Percentiles rank a stretch among this genome's conserved stretches.
phyloP scores from a whole-genome alignment of 2,797 vertebrate species.

The Atherinosoma microstoma region DNA sequence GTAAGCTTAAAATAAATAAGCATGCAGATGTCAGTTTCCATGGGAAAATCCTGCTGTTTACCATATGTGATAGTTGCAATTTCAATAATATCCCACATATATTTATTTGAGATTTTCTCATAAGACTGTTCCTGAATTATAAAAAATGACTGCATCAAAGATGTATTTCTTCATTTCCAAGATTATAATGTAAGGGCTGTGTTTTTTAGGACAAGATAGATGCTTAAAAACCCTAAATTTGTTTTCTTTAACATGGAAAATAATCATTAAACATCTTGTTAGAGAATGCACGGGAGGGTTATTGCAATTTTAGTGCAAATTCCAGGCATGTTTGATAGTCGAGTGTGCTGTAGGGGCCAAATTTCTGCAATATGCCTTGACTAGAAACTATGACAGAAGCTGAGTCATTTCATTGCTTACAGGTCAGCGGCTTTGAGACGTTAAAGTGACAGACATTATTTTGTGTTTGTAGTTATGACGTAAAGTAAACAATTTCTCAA shows the following conservation, averaged over 20 bases:
- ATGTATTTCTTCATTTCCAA: too few relatives aligned
- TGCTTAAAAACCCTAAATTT: not conserved
- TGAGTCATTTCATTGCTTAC: not conserved
- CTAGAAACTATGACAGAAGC: not conserved
- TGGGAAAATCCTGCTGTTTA: constrained; percentile 9
- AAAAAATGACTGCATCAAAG: too few relatives aligned
- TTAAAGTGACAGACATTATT: not conserved
- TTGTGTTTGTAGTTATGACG: constrained; percentile 2
- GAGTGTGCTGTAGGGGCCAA: not conserved
- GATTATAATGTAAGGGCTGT: too few relatives aligned
- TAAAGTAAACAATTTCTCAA: constrained; percentile 8
- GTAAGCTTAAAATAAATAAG: constrained; percentile 23
- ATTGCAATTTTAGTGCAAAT: constrained; percentile 19
- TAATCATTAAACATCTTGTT: constrained; percentile 2
- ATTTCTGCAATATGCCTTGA: not conserved
- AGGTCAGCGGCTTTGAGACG: not conserved
- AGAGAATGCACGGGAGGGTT: constrained; percentile 2
- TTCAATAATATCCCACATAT: not conserved
- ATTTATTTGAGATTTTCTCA: too few relatives aligned
- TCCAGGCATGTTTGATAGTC: constrained; percentile 25
- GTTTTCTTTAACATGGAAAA: constrained; percentile 4
- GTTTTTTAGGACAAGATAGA: too few relatives aligned
- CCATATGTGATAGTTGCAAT: constrained; percentile 4
- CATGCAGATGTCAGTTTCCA: constrained; percentile 4
- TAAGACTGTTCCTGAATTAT: too few relatives aligned